Evolutionary conservation across 2,888 invertebrate species (phyloP).

Genomic region (Himalopsyche japonica): DNA sequence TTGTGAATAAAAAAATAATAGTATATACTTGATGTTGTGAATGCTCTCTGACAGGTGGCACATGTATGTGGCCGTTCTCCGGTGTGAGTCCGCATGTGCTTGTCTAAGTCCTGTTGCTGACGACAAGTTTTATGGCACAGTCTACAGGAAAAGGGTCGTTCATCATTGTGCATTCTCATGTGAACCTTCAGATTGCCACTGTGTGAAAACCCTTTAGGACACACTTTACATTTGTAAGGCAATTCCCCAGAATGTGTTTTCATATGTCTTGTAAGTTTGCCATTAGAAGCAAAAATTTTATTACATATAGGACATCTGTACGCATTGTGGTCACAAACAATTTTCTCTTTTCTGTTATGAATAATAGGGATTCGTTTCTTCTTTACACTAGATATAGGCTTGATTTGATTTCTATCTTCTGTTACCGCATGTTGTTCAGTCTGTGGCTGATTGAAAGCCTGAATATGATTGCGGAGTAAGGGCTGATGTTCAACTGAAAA

Average conservation of each 20-base stretch:
- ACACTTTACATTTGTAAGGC: constrained; percentile 51
- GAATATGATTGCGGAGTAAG: background rate
- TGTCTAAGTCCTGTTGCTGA: constrained; percentile 42
- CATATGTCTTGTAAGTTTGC: constrained; percentile 51
- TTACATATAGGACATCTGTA: constrained; percentile 37
- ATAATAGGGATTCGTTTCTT: constrained; percentile 3
- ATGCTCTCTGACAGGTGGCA: constrained; percentile 38
- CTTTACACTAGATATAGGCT: background rate
- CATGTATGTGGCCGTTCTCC: constrained; percentile 42
- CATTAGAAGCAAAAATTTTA: constrained; percentile 46
- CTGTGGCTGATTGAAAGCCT: background rate
- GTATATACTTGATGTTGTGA: constrained; percentile 39
- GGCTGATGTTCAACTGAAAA: background rate
- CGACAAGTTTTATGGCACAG: constrained; percentile 42
- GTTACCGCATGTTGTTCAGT: background rate
- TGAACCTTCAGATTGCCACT: constrained; percentile 52
- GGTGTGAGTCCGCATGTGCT: constrained; percentile 43
- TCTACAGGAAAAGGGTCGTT: constrained; percentile 42
- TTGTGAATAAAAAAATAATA: background rate
- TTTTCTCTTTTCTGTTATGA: constrained; percentile 15
- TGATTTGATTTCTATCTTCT: constrained; percentile 26
- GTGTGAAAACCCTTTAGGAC: constrained; percentile 52
- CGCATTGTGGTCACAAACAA: constrained; percentile 9
- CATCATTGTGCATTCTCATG: constrained; percentile 43
- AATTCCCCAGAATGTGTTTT: constrained; percentile 51